Base-by-base conservation (phyloP, 2,888 invertebrate genomes). In the Phania funesta region DNA sequence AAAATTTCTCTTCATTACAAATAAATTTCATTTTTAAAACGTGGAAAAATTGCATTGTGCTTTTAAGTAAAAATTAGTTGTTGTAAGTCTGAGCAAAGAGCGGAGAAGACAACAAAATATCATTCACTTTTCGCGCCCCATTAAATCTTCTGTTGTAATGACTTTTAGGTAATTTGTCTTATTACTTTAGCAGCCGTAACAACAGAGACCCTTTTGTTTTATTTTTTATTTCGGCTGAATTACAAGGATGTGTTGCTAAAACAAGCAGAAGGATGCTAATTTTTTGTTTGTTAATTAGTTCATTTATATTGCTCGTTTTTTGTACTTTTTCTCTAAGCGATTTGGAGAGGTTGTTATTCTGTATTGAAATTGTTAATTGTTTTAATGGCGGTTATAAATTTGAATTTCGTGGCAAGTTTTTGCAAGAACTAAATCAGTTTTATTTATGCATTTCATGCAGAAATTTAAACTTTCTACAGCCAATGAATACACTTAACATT, bases 301-400 rank as follows among this genome's bases (percentile, higher is more conserved):
- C 56, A 54, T 75, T 76, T 79, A 41, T 35, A 18, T 29, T 38
- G n/a, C 32, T 7, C 16, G 9, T n/a, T 20, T 41, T 35, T 56
- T 35, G 9, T n/a, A n/a, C n/a, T n/a, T 38, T 22, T n/a, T 50
- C 11, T 38, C 5, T 24, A 4, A 6, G 0, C n/a, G 11, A 32
- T 54, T 24, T 9, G 48, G 46, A 16, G 52, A 9, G 20, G 6
- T 60, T 58, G 22, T 35, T 24, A 46, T 52, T 50, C 16, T 46
- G 38, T 75, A 84, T 79, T 50, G 50, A 67, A 84, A 83, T 86
- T 88, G 87, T 89, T 89, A 89, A 89, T 89, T 89, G 89, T 87
- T 88, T 89, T 87, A 89, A 89, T 89, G 89, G 88, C 83, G 85
- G 86, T 87, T 87, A 82, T 82, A 82, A 82, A 82, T 82, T 82